Evolutionary conservation across 2,888 invertebrate species (phyloP).

Genomic region (Heliconius erato): DNA sequence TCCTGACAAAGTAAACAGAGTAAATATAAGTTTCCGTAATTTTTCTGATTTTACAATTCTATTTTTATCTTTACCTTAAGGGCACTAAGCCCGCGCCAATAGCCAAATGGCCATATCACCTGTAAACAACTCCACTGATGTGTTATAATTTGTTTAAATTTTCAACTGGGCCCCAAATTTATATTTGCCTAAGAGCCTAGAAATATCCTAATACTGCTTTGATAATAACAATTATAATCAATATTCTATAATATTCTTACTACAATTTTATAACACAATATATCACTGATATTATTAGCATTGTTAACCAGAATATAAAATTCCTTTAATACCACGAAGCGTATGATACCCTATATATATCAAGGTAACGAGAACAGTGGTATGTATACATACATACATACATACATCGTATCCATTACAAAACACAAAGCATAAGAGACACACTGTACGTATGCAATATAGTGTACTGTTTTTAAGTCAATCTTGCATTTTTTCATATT

Average conservation of each 20-base stretch:
- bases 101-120: neutral
- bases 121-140: neutral
- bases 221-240: neutral
- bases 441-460: neutral
- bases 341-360: constrained; percentile 12
- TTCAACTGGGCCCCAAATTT: neutral
- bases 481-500: neutral
- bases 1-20: neutral
- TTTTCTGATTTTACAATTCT: too few relatives aligned
- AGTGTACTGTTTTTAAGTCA: neutral
- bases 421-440: neutral
- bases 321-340: neutral
- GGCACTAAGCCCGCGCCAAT: neutral
- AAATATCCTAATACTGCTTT: neutral
- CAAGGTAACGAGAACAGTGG: constrained; percentile 13
- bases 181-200: neutral
- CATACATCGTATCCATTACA: neutral
- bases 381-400: too few relatives aligned
- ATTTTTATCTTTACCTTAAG: neutral
- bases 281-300: neutral
- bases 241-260: neutral
- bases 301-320: neutral
- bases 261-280: neutral
- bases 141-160: neutral
- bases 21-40: too few relatives aligned